A percentile compares a stretch with the other conserved stretches of the same genome.
Conservation (phyloP, 1,140 invertebrate genomes). For the Aphidius ervi region DNA sequence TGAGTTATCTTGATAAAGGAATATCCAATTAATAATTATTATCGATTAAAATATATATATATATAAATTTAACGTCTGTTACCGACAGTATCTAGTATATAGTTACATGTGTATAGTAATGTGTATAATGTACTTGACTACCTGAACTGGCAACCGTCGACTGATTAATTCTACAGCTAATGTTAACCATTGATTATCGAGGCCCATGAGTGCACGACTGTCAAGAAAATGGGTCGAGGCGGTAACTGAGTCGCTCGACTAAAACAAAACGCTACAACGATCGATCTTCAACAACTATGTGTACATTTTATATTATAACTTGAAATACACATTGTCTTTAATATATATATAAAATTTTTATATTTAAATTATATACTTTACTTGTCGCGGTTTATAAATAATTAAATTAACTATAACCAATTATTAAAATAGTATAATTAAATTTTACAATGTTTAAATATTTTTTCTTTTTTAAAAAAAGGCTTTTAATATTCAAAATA, state of each 20-base stretch:
- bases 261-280: neutral
- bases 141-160: neutral
- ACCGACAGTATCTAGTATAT: no score
- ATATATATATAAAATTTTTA: neutral
- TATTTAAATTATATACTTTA: no score
- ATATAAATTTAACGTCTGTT: no score
- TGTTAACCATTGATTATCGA: slow-evolving; percentile 12
- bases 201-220: slow-evolving; percentile 3
- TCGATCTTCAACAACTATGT: slow-evolving; percentile 16
- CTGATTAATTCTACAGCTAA: slow-evolving; percentile 12
- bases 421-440: no score
- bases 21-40: no score
- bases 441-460: no score
- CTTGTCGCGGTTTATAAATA: no score
- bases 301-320: slow-evolving; percentile 6
- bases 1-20: no score
- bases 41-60: no score
- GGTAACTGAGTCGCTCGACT: slow-evolving; percentile 6
- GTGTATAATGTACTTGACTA: slow-evolving; percentile 10
- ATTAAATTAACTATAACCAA: no score
- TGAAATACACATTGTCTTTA: neutral
- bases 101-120: neutral
- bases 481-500: no score
- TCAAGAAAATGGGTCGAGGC: slow-evolving; percentile 17
- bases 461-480: no score